Percentiles rank a stretch among this genome's conserved stretches.
These are phyloP conservation scores for Otis tarda DNA, from an alignment of 2,113 vertebrate genomes.

Conservation along the genomic window DNA sequence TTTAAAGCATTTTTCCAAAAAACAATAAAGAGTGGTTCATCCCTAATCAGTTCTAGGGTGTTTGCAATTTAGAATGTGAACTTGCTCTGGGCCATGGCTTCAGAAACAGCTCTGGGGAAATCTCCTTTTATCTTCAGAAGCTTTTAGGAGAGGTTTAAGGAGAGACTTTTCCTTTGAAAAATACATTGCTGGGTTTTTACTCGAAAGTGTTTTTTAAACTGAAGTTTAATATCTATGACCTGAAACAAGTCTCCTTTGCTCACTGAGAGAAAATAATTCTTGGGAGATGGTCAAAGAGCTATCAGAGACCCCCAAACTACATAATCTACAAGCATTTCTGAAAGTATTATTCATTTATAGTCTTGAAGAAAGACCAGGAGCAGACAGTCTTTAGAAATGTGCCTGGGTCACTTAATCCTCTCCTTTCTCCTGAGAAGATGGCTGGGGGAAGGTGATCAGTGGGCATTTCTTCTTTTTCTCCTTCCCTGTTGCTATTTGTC, in stretches of 20 bases:
- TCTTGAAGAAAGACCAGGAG: not conserved
- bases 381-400: not conserved
- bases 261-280: not conserved
- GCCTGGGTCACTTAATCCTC: not conserved
- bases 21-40: not conserved
- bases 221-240: not conserved
- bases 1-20: not conserved
- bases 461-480: not conserved
- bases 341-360: not conserved
- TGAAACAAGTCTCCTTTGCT: conserved; percentile 2
- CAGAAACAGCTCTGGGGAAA: conserved; percentile 51
- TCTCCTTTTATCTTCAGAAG: conserved; percentile 46
- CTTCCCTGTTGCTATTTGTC: not conserved
- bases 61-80: not conserved
- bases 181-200: not conserved
- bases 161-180: conserved; percentile 20
- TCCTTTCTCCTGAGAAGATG: not conserved
- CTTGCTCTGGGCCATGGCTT: conserved; percentile 26
- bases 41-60: not conserved
- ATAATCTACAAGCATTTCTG: not conserved
- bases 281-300: not conserved
- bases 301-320: not conserved
- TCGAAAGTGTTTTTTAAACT: not conserved
- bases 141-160: not conserved
- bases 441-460: not conserved